Evolutionary conservation across 2,888 invertebrate species (phyloP).

Genomic region (Drosophila dives): DNA sequence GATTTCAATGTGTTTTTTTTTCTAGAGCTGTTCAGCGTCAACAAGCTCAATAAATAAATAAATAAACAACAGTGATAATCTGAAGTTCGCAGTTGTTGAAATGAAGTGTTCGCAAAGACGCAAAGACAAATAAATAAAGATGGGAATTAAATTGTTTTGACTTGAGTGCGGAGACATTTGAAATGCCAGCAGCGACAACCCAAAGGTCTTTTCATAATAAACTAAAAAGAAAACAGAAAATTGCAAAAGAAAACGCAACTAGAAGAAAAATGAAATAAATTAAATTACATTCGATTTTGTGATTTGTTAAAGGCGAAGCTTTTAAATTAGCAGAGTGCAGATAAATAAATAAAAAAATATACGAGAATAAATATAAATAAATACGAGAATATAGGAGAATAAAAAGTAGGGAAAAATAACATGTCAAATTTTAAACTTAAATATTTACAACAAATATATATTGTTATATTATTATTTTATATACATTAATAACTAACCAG

Average conservation of each 20-base stretch:
- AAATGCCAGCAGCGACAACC: slow-evolving; percentile 18
- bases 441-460: not conserved
- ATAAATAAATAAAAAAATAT: not conserved
- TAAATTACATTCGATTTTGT: slow-evolving; percentile 17
- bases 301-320: slow-evolving; percentile 6
- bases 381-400: not conserved
- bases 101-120: slow-evolving; percentile 20
- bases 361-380: not conserved
- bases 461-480: not conserved
- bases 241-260: slow-evolving; percentile 4
- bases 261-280: slow-evolving; percentile 10
- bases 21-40: not conserved
- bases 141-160: slow-evolving; percentile 32
- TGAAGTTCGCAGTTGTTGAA: slow-evolving; percentile 31
- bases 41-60: slow-evolving; percentile 18
- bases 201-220: slow-evolving; percentile 3
- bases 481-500: too few species aligned
- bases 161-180: slow-evolving; percentile 9
- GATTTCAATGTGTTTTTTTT: not conserved
- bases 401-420: not conserved
- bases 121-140: slow-evolving; percentile 32
- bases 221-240: not conserved
- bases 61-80: slow-evolving; percentile 19
- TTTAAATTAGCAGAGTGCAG: slow-evolving; percentile 24
- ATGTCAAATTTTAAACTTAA: not conserved